Evolutionary conservation across 2,797 vertebrate species (phyloP).

Genomic region (Pseudotriccus pelzelni): DNA sequence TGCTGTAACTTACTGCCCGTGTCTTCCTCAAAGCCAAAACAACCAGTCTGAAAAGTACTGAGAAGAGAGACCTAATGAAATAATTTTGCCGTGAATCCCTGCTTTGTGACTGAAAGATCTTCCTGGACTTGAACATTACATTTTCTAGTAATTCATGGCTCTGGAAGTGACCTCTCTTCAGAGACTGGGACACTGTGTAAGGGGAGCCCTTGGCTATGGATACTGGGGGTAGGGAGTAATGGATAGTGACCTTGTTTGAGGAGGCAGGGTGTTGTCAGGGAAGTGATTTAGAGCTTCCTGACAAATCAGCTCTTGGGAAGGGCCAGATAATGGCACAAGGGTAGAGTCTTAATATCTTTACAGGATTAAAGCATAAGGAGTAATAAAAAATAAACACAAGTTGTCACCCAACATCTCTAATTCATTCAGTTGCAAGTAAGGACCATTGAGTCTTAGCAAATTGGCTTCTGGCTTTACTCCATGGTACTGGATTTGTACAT

Average conservation of each 20-base stretch:
- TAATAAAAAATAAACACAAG: neutral
- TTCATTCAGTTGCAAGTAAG: neutral
- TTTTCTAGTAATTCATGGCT: neutral
- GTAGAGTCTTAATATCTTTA: neutral
- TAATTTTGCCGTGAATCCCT: neutral
- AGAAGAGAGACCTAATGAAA: neutral
- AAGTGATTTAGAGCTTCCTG: neutral
- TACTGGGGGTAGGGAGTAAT: neutral
- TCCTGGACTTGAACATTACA: accelerated
- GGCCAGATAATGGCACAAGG: neutral
- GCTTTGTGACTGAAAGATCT: neutral
- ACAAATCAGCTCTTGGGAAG: neutral
- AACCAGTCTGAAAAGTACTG: neutral
- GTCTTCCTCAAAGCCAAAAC: neutral
- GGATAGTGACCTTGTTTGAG: neutral
- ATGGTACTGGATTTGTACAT: neutral
- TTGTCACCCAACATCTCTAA: neutral
- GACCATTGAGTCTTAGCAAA: neutral
- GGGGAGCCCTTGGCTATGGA: neutral
- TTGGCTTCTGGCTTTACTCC: neutral
- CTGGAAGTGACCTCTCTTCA: neutral
- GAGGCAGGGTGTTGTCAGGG: neutral
- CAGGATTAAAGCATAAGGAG: neutral
- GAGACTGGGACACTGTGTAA: neutral
- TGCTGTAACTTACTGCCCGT: neutral